Conservation (phyloP, 37 sponge, comb jelly and placozoan species). For the Hormiphora californensis region DNA sequence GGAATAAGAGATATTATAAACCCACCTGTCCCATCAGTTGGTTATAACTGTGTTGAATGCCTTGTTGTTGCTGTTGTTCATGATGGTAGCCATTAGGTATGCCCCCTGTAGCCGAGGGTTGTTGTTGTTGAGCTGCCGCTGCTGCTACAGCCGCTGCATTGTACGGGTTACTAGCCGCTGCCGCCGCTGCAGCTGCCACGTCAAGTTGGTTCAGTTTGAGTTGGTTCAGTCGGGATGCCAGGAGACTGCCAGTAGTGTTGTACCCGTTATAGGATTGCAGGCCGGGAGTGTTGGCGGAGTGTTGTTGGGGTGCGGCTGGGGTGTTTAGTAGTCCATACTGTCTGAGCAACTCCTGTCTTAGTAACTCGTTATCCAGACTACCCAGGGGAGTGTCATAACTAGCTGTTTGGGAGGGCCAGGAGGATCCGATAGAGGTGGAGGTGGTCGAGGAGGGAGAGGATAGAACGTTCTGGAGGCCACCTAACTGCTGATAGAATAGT, state of each 20-base stretch:
- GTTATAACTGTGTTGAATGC: neutral
- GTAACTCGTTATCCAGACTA: neutral
- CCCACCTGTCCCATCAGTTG: neutral
- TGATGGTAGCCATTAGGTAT: no score
- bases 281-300: neutral
- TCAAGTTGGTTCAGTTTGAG: neutral
- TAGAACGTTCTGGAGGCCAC: neutral
- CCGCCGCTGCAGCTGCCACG: neutral
- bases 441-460: neutral
- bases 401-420: neutral
- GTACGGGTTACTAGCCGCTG: neutral
- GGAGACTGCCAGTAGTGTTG: neutral
- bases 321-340: slow-evolving; percentile 30
- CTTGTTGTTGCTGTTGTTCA: no score
- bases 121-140: no score
- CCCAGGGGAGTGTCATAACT: neutral
- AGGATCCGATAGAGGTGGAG: no score
- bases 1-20: neutral
- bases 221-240: slow-evolving; percentile 14
- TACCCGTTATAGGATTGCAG: neutral
- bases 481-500: neutral
- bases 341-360: slow-evolving; percentile 23
- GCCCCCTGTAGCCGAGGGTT: no score
- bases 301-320: neutral
- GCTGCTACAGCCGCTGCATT: no score